Base-by-base conservation (phyloP, 2,797 vertebrate species). In the Sciurus vulgaris region DNA sequence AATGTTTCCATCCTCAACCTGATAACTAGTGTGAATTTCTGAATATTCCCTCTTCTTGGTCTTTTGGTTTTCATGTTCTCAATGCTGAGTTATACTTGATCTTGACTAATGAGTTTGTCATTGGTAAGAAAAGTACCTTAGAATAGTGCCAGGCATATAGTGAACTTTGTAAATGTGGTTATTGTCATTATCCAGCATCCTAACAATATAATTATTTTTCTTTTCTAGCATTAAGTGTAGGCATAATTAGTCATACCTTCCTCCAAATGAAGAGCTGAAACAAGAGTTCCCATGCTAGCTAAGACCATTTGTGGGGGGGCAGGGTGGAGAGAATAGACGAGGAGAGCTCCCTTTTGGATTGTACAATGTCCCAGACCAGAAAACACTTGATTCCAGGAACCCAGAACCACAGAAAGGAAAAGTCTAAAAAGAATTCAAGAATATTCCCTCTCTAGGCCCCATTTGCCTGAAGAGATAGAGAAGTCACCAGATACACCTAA, bases 61-160 rank as follows among this genome's bases (percentile, higher is more conserved):
- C 69, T 85, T 85, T 94, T 89, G 33, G 24, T 59, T 96, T 87
- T 92, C 82, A 63, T 78, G 6, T 91, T 89, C 59, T 91, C 49
- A 61, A 35, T 73, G 20, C 65, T 92, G 74, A 88, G 49, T 83
- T 3, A 11, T 7, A 38, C 67, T 91, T 83, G 44, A 79, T 94
- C 59, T 91, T 96, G 89, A 83, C 89, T 86, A 93, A 97, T 89
- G 44, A 96, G 76, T 83, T 94, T 96, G 70, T 93, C 89, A 88
- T 76, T 91, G 51, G 33, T 91, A 79, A 91, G 73, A 91, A 96
- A 94, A 95, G 44, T 83, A 74, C 59, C 24, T 86, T 86, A 83
- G 24, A 92, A 91, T 11, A 91, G 76, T 86, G 49, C 47, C 78
- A 61, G 44, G 93, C 7, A 83, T 44, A 4, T 3, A 74, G 73